phyloP scores from a whole-genome alignment of 2,113 vertebrate species.

The Falcunculus frontatus region DNA sequence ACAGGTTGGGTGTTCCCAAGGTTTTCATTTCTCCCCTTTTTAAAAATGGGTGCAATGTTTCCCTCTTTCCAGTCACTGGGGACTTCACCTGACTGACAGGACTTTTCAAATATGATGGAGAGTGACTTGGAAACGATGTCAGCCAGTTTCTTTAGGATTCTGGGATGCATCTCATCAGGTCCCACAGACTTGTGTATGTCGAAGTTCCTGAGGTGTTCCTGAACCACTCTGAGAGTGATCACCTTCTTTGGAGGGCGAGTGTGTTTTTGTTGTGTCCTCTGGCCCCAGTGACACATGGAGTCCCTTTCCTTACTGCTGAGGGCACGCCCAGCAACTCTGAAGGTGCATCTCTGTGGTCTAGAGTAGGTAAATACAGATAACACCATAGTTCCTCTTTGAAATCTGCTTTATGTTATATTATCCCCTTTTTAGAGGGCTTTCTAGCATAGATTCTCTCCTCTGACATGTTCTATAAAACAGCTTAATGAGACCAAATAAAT shows the following conservation, averaged over 20 bases:
- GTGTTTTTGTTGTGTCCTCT: not conserved
- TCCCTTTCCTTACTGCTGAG: not conserved
- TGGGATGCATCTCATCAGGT: not conserved
- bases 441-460: not conserved
- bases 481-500: not conserved
- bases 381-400: not conserved
- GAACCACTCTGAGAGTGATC: not conserved
- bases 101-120: not conserved
- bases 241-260: not conserved
- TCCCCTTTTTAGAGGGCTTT: not conserved
- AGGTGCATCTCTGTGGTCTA: not conserved
- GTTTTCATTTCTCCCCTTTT: not conserved
- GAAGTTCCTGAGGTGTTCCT: not conserved
- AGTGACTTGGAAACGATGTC: not conserved
- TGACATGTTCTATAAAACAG: not conserved
- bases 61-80: not conserved
- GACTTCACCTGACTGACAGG: not conserved
- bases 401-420: not conserved
- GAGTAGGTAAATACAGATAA: not conserved
- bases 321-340: not conserved
- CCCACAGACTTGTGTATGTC: fast-evolving
- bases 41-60: not conserved
- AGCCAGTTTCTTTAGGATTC: not conserved
- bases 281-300: not conserved
- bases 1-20: not conserved